phyloP scores from a whole-genome alignment of 2,113 vertebrate species.

The Marmota flaviventris region DNA sequence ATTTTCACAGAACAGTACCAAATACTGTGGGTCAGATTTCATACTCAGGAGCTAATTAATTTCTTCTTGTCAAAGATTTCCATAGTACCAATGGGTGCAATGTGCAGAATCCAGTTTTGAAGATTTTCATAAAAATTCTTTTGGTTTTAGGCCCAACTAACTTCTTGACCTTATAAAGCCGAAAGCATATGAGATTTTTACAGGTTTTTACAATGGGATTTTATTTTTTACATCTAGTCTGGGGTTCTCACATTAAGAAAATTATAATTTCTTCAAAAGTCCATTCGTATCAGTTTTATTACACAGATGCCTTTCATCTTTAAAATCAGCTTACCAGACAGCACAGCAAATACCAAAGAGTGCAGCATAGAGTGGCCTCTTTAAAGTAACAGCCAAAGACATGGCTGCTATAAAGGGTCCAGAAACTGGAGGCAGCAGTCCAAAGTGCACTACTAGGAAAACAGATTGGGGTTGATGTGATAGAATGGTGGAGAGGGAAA shows the following conservation, averaged over 20 bases:
- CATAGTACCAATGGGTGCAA: slow-evolving; percentile 47
- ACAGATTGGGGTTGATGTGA: not conserved
- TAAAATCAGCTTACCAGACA: slow-evolving; percentile 48
- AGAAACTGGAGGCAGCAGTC: slow-evolving; percentile 40
- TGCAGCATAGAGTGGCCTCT: slow-evolving; percentile 26
- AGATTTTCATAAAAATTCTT: not conserved
- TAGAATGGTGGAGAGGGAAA: slow-evolving; percentile 15
- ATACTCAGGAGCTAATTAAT: slow-evolving; percentile 44
- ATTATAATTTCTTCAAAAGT: slow-evolving; percentile 64
- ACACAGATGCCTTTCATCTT: slow-evolving; percentile 28
- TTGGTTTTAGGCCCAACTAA: slow-evolving; percentile 59
- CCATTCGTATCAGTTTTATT: slow-evolving; percentile 18
- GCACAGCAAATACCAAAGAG: slow-evolving; percentile 64
- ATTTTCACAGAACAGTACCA: slow-evolving; percentile 63
- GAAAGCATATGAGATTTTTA: slow-evolving; percentile 31
- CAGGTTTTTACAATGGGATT: not conserved
- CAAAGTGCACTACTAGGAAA: slow-evolving; percentile 44
- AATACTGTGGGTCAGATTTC: slow-evolving; percentile 34
- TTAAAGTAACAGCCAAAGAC: slow-evolving; percentile 44
- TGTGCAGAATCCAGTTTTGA: slow-evolving; percentile 68
- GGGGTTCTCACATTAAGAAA: slow-evolving; percentile 56
- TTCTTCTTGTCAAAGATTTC: slow-evolving; percentile 65
- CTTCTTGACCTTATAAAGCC: slow-evolving; percentile 51
- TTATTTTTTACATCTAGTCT: slow-evolving; percentile 44
- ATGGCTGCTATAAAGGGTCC: slow-evolving; percentile 26